A percentile compares a stretch with the other conserved stretches of the same genome.
Evolutionary conservation across 2,888 invertebrate genomes (phyloP).

Genomic region (Cheilosia impressa): DNA sequence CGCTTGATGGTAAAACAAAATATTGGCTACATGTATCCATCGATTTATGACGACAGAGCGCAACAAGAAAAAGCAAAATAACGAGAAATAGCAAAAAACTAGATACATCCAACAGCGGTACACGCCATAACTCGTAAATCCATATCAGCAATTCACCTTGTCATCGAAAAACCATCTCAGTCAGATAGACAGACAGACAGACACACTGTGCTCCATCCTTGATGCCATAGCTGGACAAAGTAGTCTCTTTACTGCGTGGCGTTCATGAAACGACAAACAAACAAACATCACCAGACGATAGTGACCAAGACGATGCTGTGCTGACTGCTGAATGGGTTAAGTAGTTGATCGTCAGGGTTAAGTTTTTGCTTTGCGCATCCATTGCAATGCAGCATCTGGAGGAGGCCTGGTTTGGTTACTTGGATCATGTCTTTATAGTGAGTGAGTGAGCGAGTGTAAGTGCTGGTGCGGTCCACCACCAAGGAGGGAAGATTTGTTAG

Average conservation of each 20-base stretch:
- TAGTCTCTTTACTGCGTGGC: slow-evolving; percentile 23
- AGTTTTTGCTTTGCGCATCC: slow-evolving; percentile 15
- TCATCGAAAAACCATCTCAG: slow-evolving; percentile 55
- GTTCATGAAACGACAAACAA: slow-evolving; percentile 13
- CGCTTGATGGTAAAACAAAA: slow-evolving; percentile 36
- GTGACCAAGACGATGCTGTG: slow-evolving; percentile 11
- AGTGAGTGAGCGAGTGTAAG: slow-evolving; percentile 12
- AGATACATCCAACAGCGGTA: slow-evolving; percentile 49
- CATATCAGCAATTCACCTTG: slow-evolving; percentile 72
- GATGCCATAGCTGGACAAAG: slow-evolving; percentile 45
- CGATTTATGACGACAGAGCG: slow-evolving; percentile 66
- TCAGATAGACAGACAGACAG: slow-evolving; percentile 42
- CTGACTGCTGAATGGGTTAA: slow-evolving; percentile 59
- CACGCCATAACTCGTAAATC: slow-evolving; percentile 65
- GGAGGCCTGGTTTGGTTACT: slow-evolving; percentile 11
- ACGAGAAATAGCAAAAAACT: slow-evolving; percentile 52
- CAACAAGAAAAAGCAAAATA: slow-evolving; percentile 34
- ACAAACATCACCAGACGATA: slow-evolving; percentile 35
- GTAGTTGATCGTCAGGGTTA: slow-evolving; percentile 65
- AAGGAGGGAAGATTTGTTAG: slow-evolving; percentile 38
- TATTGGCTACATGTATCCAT: slow-evolving; percentile 47
- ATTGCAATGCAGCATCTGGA: slow-evolving; percentile 8
- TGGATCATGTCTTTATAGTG: not conserved
- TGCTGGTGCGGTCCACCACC: slow-evolving; percentile 15
- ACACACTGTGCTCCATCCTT: slow-evolving; percentile 49